A percentile compares a stretch with the other conserved stretches of the same genome.
Evolutionary conservation across 2,113 vertebrate genomes (phyloP).

Genomic region (Alethe castanea): DNA sequence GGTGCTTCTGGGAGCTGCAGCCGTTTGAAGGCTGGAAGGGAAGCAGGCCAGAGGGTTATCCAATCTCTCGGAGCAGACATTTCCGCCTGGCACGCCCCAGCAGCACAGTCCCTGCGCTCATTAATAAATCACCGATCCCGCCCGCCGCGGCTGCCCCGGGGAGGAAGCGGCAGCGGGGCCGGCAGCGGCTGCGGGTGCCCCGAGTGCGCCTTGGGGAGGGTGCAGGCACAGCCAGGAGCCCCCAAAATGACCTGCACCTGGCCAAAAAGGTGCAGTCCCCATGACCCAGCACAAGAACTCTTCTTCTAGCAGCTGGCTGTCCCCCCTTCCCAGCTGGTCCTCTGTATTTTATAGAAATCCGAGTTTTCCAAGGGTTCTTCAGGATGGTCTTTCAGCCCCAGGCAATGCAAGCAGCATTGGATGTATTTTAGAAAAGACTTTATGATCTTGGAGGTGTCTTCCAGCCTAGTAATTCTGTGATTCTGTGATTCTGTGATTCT

Average conservation of each 20-base stretch:
- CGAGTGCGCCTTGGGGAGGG: rapidly evolving
- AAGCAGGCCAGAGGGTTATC: conserved; percentile 55
- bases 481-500: too few species aligned
- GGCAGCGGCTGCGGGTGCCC: neutral
- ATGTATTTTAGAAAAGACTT: too few species aligned
- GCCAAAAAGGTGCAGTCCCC: rapidly evolving
- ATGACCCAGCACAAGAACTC: neutral
- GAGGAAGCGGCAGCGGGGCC: conserved; percentile 38
- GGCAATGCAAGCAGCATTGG: neutral
- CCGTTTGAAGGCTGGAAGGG: conserved; percentile 49
- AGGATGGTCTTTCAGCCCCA: neutral
- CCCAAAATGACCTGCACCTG: rapidly evolving
- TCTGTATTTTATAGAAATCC: neutral
- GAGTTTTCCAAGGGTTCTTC: neutral
- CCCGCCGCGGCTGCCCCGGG: neutral
- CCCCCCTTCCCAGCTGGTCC: neutral
- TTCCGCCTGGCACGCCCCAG: conserved; percentile 74
- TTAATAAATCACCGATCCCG: conserved; percentile 77
- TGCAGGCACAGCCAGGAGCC: neutral
- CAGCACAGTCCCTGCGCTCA: conserved; percentile 52
- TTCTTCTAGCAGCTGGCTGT: rapidly evolving
- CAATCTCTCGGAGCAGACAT: conserved; percentile 82
- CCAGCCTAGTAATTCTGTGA: too few species aligned
- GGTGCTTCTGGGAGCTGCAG: neutral
- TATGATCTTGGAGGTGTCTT: too few species aligned